Base-by-base conservation (phyloP, 2,113 vertebrate species). In the Tyrannus savana region DNA sequence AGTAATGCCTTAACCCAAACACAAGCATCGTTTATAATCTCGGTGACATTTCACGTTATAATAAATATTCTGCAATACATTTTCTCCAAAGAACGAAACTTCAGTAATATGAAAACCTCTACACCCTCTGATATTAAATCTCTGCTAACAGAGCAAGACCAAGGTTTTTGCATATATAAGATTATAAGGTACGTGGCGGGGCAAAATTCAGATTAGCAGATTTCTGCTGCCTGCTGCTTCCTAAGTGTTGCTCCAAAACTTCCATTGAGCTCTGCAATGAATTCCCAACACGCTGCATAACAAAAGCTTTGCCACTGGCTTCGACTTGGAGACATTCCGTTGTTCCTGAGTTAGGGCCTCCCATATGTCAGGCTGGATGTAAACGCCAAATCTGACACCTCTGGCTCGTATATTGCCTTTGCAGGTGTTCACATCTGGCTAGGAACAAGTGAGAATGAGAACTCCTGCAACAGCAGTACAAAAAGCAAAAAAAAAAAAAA, bases 391-490 rank as follows among this genome's bases (percentile, higher is more conserved):
- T 95, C 93, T 97, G 93, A 97, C 97, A 97, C 96, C 95, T 97
- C 95, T 87, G 52, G 59, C 50, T 95, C 86, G 74, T 74, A 93
- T 91, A 97, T 93, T 95, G 90, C 2, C 8, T 92, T 96, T 92
- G 95, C 97, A 97, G 96, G 95, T 97, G 95, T 97, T 93, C 94
- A 92, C 93, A 97, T 95, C 93, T 97, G 97, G 97, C 96, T 92
- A 89, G 73, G 92, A 96, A 94, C 86, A 96, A 94, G 85, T 91
- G 88, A 97, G 95, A 95, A 95, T 87, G 74, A 96, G 49, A 95
- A 96, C 87, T 96, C 89, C 96, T 97, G 68, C 94, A 91, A 89
- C n/a, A 92, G 83, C 95, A 96, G 79, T 88, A 89, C 88, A 79
- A 93, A 97, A 96, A 92, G 56, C 3, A 82, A 71, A 90, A 89